These are phyloP conservation scores for Cyrtodaria siliqua DNA, from an alignment of 2,888 invertebrate genomes.

Conservation along the genomic window DNA sequence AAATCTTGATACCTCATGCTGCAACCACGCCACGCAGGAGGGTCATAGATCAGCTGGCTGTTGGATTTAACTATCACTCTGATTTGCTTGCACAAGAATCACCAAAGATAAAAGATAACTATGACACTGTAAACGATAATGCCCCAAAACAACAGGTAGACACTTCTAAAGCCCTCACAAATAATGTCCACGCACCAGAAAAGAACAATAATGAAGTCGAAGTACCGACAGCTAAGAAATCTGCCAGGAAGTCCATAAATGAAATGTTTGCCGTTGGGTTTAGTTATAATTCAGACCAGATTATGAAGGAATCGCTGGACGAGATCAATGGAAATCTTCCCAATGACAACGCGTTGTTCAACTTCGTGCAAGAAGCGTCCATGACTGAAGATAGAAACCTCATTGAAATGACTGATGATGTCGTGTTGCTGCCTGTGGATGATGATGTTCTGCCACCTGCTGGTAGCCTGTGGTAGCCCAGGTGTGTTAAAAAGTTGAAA, in stretches of 20 bases:
- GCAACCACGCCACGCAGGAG: conserved; percentile 30
- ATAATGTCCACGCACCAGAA: not conserved
- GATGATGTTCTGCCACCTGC: conserved; percentile 23
- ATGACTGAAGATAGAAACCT: conserved; percentile 39
- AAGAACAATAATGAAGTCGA: not conserved
- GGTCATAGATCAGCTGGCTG: conserved; percentile 52
- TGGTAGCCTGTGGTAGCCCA: conserved; percentile 53
- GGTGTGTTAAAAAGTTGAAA: too few species aligned
- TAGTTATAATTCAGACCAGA: conserved; percentile 51
- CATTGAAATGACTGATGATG: conserved; percentile 22
- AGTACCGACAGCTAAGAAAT: not conserved
- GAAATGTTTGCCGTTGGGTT: conserved; percentile 55
- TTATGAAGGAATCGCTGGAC: conserved; percentile 29
- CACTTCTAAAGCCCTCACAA: not conserved
- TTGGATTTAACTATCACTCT: conserved; percentile 60
- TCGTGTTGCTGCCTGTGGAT: conserved; percentile 8
- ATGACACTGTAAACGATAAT: conserved; percentile 9
- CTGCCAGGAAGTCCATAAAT: conserved; percentile 13
- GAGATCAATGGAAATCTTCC: conserved; percentile 30
- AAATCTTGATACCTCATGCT: conserved; percentile 31
- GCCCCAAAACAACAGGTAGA: conserved; percentile 12
- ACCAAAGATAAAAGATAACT: conserved; percentile 9
- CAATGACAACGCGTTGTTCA: conserved; percentile 12
- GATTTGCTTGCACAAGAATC: conserved; percentile 48
- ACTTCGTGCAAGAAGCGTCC: conserved; percentile 28